Evolutionary conservation across 2,797 vertebrate genomes (phyloP).

Genomic region (Chanos chanos): DNA sequence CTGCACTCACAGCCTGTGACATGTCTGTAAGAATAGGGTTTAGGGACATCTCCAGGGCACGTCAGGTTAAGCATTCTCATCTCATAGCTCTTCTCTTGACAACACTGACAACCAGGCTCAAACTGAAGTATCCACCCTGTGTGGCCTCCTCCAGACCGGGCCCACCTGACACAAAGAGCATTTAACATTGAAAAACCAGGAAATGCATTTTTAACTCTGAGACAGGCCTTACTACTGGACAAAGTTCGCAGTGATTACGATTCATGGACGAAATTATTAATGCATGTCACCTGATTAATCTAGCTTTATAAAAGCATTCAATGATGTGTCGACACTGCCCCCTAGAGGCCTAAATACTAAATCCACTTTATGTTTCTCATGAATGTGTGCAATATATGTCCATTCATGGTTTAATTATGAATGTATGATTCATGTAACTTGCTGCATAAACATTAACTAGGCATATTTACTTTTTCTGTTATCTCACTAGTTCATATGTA

Average conservation of each 20-base stretch:
- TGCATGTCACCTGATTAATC: neutral
- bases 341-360: neutral
- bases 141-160: neutral
- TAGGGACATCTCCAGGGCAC: slow-evolving; percentile 35
- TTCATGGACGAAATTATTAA: neutral
- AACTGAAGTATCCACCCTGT: slow-evolving; percentile 49
- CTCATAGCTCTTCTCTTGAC: slow-evolving; percentile 38
- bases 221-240: neutral
- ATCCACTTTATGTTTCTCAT: neutral
- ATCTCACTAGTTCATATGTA: too few species aligned
- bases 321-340: neutral
- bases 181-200: neutral
- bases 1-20: slow-evolving; percentile 57
- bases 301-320: neutral
- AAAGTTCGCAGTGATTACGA: neutral
- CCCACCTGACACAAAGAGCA: slow-evolving; percentile 30
- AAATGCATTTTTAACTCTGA: too few species aligned
- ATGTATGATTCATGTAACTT: too few species aligned
- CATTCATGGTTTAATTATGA: neutral
- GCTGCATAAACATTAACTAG: too few species aligned
- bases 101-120: slow-evolving; percentile 36
- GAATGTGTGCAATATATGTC: neutral
- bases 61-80: slow-evolving; percentile 34
- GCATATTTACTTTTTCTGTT: too few species aligned
- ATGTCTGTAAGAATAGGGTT: slow-evolving; percentile 45